phyloP scores from a whole-genome alignment of 2,888 invertebrate genomes.

The Erebia epiphron region DNA sequence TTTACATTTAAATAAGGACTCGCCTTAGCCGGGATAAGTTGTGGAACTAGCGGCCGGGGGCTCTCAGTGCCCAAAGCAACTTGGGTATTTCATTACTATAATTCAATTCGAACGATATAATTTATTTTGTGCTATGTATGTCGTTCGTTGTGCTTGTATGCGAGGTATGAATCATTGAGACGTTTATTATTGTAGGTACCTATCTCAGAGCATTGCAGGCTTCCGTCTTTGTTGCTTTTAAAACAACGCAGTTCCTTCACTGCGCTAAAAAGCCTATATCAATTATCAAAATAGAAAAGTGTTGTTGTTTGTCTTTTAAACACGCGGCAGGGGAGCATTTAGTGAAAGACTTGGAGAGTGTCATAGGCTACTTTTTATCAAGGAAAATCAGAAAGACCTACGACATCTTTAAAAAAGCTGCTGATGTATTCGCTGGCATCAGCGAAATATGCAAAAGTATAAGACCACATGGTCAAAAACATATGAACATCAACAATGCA shows the following conservation, averaged over 20 bases:
- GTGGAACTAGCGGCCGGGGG: conserved; percentile 80
- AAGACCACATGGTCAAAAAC: too few species aligned
- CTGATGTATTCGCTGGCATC: too few species aligned
- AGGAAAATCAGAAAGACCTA: too few species aligned
- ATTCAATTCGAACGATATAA: conserved; percentile 76
- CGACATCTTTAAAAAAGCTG: too few species aligned
- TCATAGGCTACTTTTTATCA: too few species aligned
- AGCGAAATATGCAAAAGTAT: too few species aligned
- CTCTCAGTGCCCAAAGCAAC: conserved; percentile 75
- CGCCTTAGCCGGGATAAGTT: conserved; percentile 82
- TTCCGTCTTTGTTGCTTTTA: conserved; percentile 13
- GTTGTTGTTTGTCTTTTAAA: too few species aligned
- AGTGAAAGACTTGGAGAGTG: too few species aligned
- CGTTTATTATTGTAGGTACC: conserved; percentile 27
- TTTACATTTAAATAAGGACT: conserved; percentile 94
- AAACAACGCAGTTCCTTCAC: background rate
- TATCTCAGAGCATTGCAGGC: conserved; percentile 20
- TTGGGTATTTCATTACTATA: conserved; percentile 79
- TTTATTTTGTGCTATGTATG: conserved; percentile 44
- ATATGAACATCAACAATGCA: too few species aligned
- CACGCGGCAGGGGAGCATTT: too few species aligned
- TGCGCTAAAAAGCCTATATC: background rate
- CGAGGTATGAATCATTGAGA: conserved; percentile 37
- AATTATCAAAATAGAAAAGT: too few species aligned
- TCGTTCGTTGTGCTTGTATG: conserved; percentile 31